These are phyloP conservation scores for Calephelis perditalis DNA, from an alignment of 2,888 invertebrate species.

Conservation along the genomic window DNA sequence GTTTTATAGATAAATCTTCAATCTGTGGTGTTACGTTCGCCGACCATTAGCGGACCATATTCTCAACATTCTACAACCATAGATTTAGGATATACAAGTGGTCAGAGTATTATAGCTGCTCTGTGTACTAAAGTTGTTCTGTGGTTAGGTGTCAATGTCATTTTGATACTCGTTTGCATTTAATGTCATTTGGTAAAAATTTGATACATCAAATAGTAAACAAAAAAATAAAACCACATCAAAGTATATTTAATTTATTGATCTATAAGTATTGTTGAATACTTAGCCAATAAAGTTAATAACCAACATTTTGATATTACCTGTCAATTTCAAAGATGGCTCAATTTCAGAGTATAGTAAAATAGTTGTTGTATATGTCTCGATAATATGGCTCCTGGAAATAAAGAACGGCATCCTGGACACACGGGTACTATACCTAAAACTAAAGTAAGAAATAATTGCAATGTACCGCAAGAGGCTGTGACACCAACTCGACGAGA, in stretches of 20 bases:
- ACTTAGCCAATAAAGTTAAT: neutral
- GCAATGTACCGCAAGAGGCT: conserved; percentile 78
- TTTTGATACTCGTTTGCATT: neutral
- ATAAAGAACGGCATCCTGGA: conserved; percentile 69
- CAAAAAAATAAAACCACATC: neutral
- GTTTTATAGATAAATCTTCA: too few relatives aligned
- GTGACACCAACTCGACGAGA: conserved; percentile 80
- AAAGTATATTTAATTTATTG: neutral
- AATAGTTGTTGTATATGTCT: conserved; percentile 2
- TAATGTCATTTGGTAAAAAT: conserved; percentile 9
- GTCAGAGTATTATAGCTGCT: too few relatives aligned
- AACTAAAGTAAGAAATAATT: conserved; percentile 79
- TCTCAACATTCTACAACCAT: too few relatives aligned
- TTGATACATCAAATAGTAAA: conserved; percentile 12
- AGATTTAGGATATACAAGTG: too few relatives aligned
- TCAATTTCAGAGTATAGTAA: conserved; percentile 3
- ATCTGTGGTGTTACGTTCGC: too few relatives aligned
- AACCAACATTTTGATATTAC: neutral
- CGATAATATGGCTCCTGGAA: conserved; percentile 71
- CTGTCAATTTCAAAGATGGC: conserved; percentile 5
- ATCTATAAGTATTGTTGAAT: neutral
- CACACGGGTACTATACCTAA: conserved; percentile 84
- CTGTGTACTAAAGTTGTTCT: too few relatives aligned
- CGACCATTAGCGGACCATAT: too few relatives aligned
- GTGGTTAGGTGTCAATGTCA: conserved; percentile 1